Conservation (phyloP, 2,888 invertebrate species). For the Drosophila nr. perissopoda region DNA sequence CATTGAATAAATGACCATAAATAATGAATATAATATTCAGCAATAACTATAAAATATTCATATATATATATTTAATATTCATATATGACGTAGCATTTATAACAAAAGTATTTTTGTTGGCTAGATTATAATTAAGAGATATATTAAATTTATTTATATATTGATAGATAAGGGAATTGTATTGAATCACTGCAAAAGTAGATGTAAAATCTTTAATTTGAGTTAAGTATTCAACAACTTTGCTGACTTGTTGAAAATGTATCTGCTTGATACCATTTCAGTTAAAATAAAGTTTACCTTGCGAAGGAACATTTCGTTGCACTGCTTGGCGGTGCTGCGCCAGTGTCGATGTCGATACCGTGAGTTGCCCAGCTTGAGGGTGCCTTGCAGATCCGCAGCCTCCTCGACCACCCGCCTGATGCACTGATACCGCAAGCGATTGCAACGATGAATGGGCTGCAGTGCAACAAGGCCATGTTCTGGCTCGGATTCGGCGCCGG, state of each 20-base stretch:
- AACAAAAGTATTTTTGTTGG: not conserved
- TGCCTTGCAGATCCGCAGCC: slow-evolving; percentile 89
- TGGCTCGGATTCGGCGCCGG: slow-evolving; percentile 90
- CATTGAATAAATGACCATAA: not conserved
- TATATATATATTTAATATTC: not conserved
- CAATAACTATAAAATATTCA: not conserved
- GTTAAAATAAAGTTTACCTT: slow-evolving; percentile 88
- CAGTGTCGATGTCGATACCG: slow-evolving; percentile 92
- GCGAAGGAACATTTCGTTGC: slow-evolving; percentile 94
- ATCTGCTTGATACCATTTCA: not conserved
- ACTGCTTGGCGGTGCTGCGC: slow-evolving; percentile 93
- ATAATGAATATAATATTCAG: not conserved
- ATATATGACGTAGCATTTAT: not conserved
- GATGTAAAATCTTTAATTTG: not conserved
- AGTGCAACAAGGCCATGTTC: slow-evolving; percentile 87
- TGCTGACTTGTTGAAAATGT: not conserved
- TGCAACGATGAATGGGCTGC: slow-evolving; percentile 85
- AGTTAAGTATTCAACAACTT: not conserved
- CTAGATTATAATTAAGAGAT: not conserved
- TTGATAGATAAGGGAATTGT: not conserved
- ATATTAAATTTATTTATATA: not conserved
- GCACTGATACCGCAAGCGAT: slow-evolving; percentile 89
- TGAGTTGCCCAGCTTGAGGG: slow-evolving; percentile 89
- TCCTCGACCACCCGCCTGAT: slow-evolving; percentile 89
- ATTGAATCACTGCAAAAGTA: not conserved